These are phyloP conservation scores for Stratiomys singularior DNA, from an alignment of 2,888 invertebrate species.

Conservation along the genomic window DNA sequence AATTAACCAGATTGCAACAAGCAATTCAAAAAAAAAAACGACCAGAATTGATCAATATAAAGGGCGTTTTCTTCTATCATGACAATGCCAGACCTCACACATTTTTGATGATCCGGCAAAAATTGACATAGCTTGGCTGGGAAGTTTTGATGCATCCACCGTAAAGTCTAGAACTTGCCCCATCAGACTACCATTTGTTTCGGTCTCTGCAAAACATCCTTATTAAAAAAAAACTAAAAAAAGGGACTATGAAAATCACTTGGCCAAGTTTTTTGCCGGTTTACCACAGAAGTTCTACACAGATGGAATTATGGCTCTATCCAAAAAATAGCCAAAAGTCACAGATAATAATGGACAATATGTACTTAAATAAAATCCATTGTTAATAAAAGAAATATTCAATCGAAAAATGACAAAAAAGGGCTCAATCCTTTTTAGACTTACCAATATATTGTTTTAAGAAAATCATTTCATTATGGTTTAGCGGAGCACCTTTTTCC, in stretches of 20 bases:
- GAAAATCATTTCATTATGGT: too few species aligned
- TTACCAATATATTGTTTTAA: too few species aligned
- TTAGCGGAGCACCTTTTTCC: too few species aligned
- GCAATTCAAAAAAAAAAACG: too few species aligned
- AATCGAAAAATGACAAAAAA: too few species aligned
- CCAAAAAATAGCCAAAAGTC: neutral
- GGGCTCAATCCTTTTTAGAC: too few species aligned
- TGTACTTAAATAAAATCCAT: neutral
- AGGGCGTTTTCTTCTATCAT: neutral
- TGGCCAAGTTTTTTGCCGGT: neutral
- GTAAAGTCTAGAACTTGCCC: neutral
- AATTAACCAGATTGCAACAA: too few species aligned
- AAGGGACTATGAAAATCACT: neutral
- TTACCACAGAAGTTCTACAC: neutral
- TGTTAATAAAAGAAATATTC: too few species aligned
- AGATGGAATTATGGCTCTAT: neutral
- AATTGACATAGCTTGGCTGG: neutral
- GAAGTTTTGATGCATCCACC: neutral
- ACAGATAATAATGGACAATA: neutral
- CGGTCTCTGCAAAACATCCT: neutral
- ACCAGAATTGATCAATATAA: too few species aligned
- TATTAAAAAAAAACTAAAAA: too few species aligned
- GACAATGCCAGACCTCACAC: conserved; percentile 5
- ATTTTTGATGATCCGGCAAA: neutral
- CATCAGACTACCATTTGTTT: neutral